Evolutionary conservation across 2,797 vertebrate species (phyloP), one percentile per base, ranked within the genome.

Genomic region (Phaenicophaeus curvirostris): DNA sequence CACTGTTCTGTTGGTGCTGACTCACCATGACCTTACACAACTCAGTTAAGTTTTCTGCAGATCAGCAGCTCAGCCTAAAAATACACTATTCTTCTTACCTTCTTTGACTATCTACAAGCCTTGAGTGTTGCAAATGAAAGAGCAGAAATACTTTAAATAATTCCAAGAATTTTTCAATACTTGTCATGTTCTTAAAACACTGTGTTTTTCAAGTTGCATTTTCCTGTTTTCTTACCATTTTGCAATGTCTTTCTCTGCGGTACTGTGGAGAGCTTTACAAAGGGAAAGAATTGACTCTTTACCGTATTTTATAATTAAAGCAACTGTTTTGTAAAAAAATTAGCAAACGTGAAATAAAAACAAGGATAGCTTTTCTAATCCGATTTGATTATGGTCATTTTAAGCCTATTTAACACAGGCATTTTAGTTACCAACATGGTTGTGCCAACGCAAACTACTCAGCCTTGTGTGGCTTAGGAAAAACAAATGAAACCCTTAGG

Each of bases 1-100:
- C 13, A 41, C 85, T 51, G 8, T 89, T 94, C 89, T 83, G 75
- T 90, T 91, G 79, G 62, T 81, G 93, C 93, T 96, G 94, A 95
- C 89, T 95, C 94, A 94, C 73, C 2, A 3, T 68, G 93, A 87
- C 72, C 10, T 89, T 85, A 92, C 1, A 3, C 82, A 89, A 94
- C 48, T 79, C 61, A 31, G 19, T 89, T 30, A 81, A 59, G 58
- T 89, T 94, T 83, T 80, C 84, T 92, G 20, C 35, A 0, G 63
- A 67, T 39, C 80, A 85, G 87, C 78, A 72, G 41, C 72, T 87
- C 65, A 92, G 42, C 62, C 75, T 89, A 91, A 72, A 94, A 93
- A 48, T 69, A 74, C 24, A 2, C 61, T 77, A 4, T 74, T 67
- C 48, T 25, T 75, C 50, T 80, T 75, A 65, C 65, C 24, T 89